phyloP scores from a whole-genome alignment of 2,888 invertebrate species.

The Buathra laborator region DNA sequence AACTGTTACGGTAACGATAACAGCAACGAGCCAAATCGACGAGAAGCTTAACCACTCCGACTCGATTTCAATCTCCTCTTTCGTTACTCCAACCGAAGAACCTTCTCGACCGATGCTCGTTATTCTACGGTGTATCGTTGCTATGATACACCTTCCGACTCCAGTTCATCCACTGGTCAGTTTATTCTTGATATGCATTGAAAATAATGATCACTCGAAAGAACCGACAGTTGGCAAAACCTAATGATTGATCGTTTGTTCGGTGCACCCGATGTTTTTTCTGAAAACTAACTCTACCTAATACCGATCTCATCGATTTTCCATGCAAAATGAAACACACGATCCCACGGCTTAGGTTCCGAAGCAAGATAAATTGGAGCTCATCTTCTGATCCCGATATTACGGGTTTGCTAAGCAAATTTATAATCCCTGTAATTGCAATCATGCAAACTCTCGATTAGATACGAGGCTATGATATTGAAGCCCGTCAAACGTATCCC shows the following conservation, averaged over 20 bases:
- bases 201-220: too few species aligned
- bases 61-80: slow-evolving; percentile 72
- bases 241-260: too few species aligned
- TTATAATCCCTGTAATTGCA: slow-evolving; percentile 2
- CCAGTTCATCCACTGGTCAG: neutral
- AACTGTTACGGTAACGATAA: slow-evolving; percentile 73
- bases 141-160: neutral
- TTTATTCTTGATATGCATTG: neutral
- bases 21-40: slow-evolving; percentile 70
- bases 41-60: slow-evolving; percentile 58
- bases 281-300: neutral
- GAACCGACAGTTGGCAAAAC: too few species aligned
- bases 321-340: neutral
- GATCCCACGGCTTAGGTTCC: neutral
- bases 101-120: neutral
- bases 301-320: neutral
- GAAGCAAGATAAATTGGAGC: neutral
- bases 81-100: neutral
- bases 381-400: neutral
- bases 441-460: neutral
- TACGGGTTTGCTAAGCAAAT: neutral
- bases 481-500: slow-evolving; percentile 1
- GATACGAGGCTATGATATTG: neutral
- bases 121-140: neutral
- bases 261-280: too few species aligned